Evolutionary conservation across 2,797 vertebrate species (phyloP), one percentile per base, ranked within the genome.

Genomic region (Melopsittacus undulatus): DNA sequence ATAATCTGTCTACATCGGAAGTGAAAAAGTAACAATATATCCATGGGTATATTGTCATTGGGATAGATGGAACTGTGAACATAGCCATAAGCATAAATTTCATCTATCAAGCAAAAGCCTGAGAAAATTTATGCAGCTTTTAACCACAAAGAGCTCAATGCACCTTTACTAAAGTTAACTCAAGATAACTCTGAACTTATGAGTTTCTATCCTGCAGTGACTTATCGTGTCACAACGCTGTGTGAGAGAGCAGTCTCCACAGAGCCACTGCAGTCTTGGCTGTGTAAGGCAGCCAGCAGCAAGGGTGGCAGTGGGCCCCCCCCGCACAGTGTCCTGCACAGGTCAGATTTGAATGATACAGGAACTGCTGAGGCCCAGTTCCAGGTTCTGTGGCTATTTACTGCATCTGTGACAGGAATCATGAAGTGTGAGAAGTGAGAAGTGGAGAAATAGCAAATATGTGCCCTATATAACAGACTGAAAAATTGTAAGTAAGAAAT

Each of bases 221-320:
- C 45, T 72, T 48, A 8, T 1, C 0, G 0, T 63, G 38, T 51
- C 90, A 57, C 70, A 45, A 2, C 57, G 6, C 27, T 1, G 11
- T 24, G 59, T 4, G 57, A 13, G 34, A 45, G 49, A 62, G 66
- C 57, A 32, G 23, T 2, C 8, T 26, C 49, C 27, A 13, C 66
- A 22, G 82, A 34, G 36, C 12, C 14, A 46, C 84, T 30, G 64
- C 91, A 77, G 80, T 81, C 61, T 8, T 9, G 66, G 61, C 49
- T 5, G 32, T 2, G 20, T 10, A 2, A 36, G 61, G 59, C 59
- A 51, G 46, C 15, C 10, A 10, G 66, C 56, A 38, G 43, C 48
- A 5, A 20, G 45, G 52, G 38, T 3, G 4, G 45, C 0, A 0
- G 1, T n/a, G 73, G 40, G 51, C 9, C 7, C 49, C 24, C 29